Base-by-base conservation (phyloP, 2,888 invertebrate genomes). In the Amphimallon solstitiale region DNA sequence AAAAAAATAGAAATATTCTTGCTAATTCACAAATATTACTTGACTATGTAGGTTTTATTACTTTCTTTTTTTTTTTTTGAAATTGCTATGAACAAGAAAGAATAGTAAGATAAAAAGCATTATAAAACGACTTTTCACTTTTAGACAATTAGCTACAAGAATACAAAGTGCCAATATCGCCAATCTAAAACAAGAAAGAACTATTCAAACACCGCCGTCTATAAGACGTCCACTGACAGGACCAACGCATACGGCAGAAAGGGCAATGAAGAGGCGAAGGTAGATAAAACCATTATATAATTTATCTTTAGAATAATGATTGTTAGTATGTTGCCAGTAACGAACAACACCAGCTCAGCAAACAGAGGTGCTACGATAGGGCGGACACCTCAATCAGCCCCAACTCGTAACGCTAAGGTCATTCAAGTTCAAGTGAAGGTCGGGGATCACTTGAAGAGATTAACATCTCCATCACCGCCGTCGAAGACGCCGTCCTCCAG, bases 241-340 rank as follows among this genome's bases (percentile, higher is more conserved):
- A 4, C 71, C 71, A n/a, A 67, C 61, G 1, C 70, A 67, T 17
- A 68, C 71, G 1, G 62, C 68, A 7, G 72, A 70, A 29, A 52
- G 71, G 14, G 68, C 70, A n/a, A 56, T 67, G 35, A 75, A 73
- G 49, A 54, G 72, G 51, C 68, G 70, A 19, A 73, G 74, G 75
- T 74, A 74, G 69, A 65, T 61, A 49, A 34, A 37, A 17, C 34
- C 48, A 66, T 56, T 65, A 65, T 68, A 51, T 63, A 34, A 54
- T 66, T 68, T 66, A 60, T 67, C 45, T 65, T 70, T 80, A 79
- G n/a, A 80, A 85, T 85, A 38, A 85, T 82, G 74, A 85, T 85
- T 69, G 79, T 78, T 66, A 85, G 85, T 76, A 84, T 85, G 49
- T 72, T 75, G 67, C 72, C 74, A 72, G 74, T 77, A 49, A 70